A percentile compares a stretch with the other conserved stretches of the same genome.
phyloP scores from a whole-genome alignment of 2,797 vertebrate genomes.

The Hafferia zeledoni region DNA sequence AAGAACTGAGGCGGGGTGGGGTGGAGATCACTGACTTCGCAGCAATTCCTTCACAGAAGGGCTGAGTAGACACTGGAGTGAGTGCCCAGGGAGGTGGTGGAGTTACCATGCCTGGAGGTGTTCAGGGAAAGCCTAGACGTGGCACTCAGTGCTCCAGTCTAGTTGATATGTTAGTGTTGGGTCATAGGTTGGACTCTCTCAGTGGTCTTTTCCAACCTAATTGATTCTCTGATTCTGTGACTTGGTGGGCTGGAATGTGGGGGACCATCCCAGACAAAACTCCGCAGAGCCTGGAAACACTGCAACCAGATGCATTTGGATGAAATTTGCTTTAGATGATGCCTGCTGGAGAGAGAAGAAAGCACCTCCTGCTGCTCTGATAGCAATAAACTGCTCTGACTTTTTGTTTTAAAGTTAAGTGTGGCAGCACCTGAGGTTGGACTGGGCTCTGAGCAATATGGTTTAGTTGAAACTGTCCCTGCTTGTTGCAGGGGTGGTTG shows the following conservation, averaged over 20 bases:
- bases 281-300: neutral
- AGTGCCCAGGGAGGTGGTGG: neutral
- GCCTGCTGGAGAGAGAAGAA: neutral
- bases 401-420: neutral
- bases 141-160: neutral
- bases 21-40: accelerated
- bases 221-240: neutral
- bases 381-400: neutral
- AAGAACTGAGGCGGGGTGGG: accelerated
- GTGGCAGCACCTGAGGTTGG: neutral
- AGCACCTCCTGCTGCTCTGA: neutral
- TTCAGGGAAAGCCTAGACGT: accelerated
- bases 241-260: neutral
- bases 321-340: neutral
- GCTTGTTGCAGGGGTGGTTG: neutral
- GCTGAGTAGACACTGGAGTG: neutral
- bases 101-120: neutral
- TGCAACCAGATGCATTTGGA: neutral
- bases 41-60: neutral
- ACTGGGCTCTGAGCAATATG: neutral
- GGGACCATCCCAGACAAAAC: neutral
- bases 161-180: neutral
- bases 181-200: neutral
- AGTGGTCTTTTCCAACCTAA: neutral
- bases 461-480: neutral